Percentiles rank a stretch among this genome's conserved stretches.
phyloP scores from a whole-genome alignment of 1,140 invertebrate species.

The Meloidogyne hapla region DNA sequence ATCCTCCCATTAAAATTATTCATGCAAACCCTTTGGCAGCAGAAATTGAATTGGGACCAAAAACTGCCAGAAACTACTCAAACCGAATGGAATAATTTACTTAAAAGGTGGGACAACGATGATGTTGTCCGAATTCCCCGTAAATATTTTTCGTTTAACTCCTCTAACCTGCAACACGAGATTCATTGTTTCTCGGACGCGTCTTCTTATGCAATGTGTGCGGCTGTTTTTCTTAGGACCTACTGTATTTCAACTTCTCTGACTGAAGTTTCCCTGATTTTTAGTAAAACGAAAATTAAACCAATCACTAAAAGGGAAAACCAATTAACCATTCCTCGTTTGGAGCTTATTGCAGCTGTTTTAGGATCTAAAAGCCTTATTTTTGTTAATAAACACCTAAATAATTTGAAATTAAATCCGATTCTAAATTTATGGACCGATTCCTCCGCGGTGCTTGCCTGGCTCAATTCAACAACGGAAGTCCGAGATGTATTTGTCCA shows the following conservation, averaged over 20 bases:
- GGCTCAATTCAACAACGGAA: not conserved
- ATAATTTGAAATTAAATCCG: not conserved
- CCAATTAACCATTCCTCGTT: conserved; percentile 1
- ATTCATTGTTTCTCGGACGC: too few relatives aligned
- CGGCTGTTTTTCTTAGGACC: not conserved
- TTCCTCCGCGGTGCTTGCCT: not conserved
- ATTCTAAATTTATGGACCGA: not conserved
- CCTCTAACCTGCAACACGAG: too few relatives aligned
- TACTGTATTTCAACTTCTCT: not conserved
- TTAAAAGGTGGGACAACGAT: not conserved
- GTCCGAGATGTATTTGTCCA: conserved; percentile 1
- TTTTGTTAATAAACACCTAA: not conserved
- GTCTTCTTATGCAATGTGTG: not conserved
- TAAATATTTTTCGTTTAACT: not conserved
- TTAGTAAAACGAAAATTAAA: conserved; percentile 11
- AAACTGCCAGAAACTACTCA: not conserved
- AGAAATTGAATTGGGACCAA: not conserved
- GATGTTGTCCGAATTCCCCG: too few relatives aligned
- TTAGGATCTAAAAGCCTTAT: not conserved
- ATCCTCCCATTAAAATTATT: conserved; percentile 12
- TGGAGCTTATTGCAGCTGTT: not conserved
- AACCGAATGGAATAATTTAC: not conserved
- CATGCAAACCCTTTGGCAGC: not conserved
- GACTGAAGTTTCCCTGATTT: not conserved
- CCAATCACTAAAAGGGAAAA: not conserved